A percentile compares a stretch with the other conserved stretches of the same genome.
These are phyloP conservation scores for Drosophila mercatorum DNA, from an alignment of 2,888 invertebrate genomes.

Conservation along the genomic window DNA sequence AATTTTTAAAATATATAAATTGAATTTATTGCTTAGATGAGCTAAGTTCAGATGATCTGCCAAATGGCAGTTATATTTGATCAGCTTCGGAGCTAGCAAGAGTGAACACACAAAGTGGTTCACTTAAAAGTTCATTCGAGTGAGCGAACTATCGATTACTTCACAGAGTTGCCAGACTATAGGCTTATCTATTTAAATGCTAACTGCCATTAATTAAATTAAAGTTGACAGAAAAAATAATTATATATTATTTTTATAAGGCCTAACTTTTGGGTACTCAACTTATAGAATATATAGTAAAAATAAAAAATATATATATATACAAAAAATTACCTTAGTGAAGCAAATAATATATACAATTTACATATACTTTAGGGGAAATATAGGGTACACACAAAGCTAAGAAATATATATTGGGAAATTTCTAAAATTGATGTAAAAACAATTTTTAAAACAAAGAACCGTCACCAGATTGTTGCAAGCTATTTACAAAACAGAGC, in stretches of 20 bases:
- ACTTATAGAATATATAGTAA: too few species aligned
- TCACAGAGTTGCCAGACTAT: background rate
- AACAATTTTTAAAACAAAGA: background rate
- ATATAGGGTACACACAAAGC: slow-evolving; percentile 18
- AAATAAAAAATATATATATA: too few species aligned
- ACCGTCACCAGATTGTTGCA: slow-evolving; percentile 46
- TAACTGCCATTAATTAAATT: background rate
- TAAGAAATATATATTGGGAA: background rate
- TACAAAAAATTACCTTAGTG: too few species aligned
- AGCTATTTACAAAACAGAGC: slow-evolving; percentile 7
- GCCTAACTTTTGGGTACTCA: too few species aligned
- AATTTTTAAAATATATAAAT: too few species aligned
- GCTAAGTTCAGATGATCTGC: too few species aligned
- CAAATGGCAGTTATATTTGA: too few species aligned
- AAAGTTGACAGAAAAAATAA: background rate
- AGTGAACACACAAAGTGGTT: background rate
- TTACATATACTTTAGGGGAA: background rate
- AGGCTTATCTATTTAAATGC: background rate
- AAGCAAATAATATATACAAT: too few species aligned
- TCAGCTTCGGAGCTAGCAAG: background rate
- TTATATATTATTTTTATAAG: too few species aligned
- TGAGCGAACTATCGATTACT: background rate
- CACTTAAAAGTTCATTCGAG: too few species aligned
- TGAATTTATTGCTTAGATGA: too few species aligned
- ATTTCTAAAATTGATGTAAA: background rate